Evolutionary conservation across 1,140 invertebrate species (phyloP), one percentile per base, ranked within the genome.

Genomic region (Amphibalanus amphitrite): DNA sequence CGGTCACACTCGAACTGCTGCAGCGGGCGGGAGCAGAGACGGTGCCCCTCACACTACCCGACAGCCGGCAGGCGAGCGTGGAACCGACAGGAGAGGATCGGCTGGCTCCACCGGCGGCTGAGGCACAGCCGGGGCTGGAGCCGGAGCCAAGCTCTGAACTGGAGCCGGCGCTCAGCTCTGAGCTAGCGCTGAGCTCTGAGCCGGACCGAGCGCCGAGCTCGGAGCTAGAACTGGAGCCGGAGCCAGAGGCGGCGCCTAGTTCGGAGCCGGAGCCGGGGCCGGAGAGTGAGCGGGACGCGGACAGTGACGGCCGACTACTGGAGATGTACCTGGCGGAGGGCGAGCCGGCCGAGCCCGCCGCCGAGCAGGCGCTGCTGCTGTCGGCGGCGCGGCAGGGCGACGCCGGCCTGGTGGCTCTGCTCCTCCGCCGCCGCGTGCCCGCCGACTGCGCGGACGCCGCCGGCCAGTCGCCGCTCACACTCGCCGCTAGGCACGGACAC

Each of bases 401-500:
- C 76, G 82, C 85, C 67, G 83, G 83, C 68, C 77, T 88, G 20
- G 80, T 90, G 40, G 83, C 85, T 73, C 80, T 86, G 59, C 84
- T 89, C 0, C 78, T 91, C 1, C 82, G 84, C 59, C 80, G 82
- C 67, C 81, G 83, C 74, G 82, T 82, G 3, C 79, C 85, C 76
- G 76, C 88, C 40, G 86, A 89, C 78, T 82, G 84, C 3, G 83
- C 83, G 69, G 90, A 91, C 77, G 84, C 85, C 67, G 87, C 90
- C 74, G 90, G 90, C 3, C 89, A 92, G 77, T 91, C 90, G 15
- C 87, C 91, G 25, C 79, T 93, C 67, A 91, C 93, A 79, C 84
- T 90, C 67, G 91, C 91, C 1, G 89, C 91, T 0, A 82, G 91
- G 30, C 88, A 90, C 72, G 93, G 93, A n/a, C 93, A 96, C 78